These are phyloP conservation scores for Vanessa cardui DNA, from an alignment of 2,888 invertebrate species.

Conservation along the genomic window DNA sequence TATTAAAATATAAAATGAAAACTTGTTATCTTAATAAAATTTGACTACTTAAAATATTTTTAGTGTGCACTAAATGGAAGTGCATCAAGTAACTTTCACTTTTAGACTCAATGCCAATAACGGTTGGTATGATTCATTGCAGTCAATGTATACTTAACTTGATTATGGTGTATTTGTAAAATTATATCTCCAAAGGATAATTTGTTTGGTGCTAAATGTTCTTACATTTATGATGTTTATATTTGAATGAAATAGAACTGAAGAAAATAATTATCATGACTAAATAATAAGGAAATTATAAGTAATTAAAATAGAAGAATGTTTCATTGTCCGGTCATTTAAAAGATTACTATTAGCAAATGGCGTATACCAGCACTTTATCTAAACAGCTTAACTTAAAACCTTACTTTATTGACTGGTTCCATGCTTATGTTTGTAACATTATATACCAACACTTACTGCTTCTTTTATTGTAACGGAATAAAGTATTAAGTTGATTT, in stretches of 20 bases:
- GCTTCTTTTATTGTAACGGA: background rate
- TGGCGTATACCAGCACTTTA: conserved; percentile 12
- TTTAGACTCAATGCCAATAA: conserved; percentile 79
- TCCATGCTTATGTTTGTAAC: conserved; percentile 12
- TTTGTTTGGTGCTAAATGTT: background rate
- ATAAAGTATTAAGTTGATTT: background rate
- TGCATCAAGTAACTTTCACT: conserved; percentile 76
- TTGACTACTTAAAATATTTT: conserved; percentile 48
- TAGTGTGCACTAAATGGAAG: conserved; percentile 60
- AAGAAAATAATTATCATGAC: no score
- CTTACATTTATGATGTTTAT: no score
- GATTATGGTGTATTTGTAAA: conserved; percentile 27
- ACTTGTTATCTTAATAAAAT: conserved; percentile 12
- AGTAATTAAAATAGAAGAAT: background rate
- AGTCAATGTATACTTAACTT: conserved; percentile 39
- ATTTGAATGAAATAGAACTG: no score
- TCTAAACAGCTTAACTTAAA: conserved; percentile 27
- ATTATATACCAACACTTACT: background rate
- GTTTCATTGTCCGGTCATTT: conserved; percentile 7
- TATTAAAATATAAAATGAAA: background rate
- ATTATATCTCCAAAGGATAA: conserved; percentile 2
- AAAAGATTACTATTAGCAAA: conserved; percentile 6
- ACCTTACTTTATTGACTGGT: conserved; percentile 22
- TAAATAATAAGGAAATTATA: no score
- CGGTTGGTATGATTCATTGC: conserved; percentile 71